These are phyloP conservation scores for Pseudotriccus pelzelni DNA, from an alignment of 2,797 vertebrate species.

Conservation along the genomic window DNA sequence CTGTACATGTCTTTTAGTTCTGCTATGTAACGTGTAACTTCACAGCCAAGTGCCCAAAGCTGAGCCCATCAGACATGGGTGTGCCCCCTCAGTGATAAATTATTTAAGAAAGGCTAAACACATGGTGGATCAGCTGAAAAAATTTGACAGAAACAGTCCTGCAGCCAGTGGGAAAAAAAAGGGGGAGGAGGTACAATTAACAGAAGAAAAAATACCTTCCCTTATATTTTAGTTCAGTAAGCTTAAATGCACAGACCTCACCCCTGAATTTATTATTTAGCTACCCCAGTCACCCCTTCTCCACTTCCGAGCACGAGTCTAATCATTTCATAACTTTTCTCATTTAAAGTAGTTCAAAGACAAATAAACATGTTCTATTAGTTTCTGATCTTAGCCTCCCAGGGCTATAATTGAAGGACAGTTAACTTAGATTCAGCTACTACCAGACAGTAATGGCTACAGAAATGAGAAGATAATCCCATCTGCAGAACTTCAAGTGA, in stretches of 20 bases:
- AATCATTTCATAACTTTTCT: not conserved
- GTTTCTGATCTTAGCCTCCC: not conserved
- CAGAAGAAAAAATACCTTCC: not conserved
- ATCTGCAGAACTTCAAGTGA: not conserved
- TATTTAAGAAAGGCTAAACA: not conserved
- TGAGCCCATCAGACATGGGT: not conserved
- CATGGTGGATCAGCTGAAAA: not conserved
- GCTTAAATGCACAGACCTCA: not conserved
- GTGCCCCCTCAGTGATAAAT: not conserved
- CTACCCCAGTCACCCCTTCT: not conserved
- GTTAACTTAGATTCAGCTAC: not conserved
- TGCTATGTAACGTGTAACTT: not conserved
- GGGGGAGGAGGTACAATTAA: not conserved
- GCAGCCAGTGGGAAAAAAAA: not conserved
- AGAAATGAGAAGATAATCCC: not conserved
- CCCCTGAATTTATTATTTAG: not conserved
- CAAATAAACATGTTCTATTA: not conserved
- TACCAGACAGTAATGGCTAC: not conserved
- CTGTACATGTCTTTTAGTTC: not conserved
- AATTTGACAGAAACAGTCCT: not conserved
- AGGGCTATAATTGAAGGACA: not conserved
- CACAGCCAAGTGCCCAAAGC: not conserved
- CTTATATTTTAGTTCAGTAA: not conserved
- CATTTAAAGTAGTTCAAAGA: not conserved
- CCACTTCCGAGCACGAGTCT: not conserved